A percentile compares a stretch with the other conserved stretches of the same genome.
Conservation (phyloP, 1,140 invertebrate species). For the Drosophila watanabei region DNA sequence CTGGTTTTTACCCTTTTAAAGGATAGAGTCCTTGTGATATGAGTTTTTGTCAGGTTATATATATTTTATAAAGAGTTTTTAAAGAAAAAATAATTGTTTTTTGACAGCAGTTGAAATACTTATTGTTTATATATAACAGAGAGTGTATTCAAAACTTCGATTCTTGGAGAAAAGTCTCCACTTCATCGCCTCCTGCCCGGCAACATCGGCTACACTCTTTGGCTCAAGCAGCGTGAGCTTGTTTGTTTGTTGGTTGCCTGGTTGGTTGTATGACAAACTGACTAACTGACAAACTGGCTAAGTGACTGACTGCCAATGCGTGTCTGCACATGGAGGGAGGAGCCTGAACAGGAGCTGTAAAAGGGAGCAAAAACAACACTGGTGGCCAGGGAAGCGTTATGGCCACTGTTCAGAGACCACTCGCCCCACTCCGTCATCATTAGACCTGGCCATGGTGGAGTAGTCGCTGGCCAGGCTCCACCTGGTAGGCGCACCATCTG, state of each 20-base stretch:
- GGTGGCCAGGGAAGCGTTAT: conserved; percentile 45
- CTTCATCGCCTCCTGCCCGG: background rate
- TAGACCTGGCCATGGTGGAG: conserved; percentile 57
- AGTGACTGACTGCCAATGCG: conserved; percentile 44
- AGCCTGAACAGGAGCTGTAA: conserved; percentile 5
- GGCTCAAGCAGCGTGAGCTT: conserved; percentile 64
- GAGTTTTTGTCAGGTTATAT: too few relatives aligned
- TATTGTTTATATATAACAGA: background rate
- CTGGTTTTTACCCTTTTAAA: conserved; percentile 12
- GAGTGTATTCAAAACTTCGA: conserved; percentile 4
- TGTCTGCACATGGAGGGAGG: conserved; percentile 52
- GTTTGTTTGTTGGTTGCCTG: conserved; percentile 71
- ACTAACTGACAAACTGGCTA: conserved; percentile 16
- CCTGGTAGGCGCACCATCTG: conserved; percentile 28
- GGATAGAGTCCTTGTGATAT: background rate
- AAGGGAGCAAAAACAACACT: conserved; percentile 27
- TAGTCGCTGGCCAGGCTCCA: background rate
- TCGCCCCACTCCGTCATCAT: conserved; percentile 68
- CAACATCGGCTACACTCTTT: conserved; percentile 56
- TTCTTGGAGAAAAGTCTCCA: too few relatives aligned
- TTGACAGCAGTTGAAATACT: too few relatives aligned
- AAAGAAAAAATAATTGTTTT: background rate
- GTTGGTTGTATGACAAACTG: conserved; percentile 41
- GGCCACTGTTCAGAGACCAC: conserved; percentile 33
- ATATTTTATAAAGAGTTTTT: background rate